Evolutionary conservation across 2,888 invertebrate genomes (phyloP), one percentile per base, ranked within the genome.

Genomic region (Lepidochrysops patricia): DNA sequence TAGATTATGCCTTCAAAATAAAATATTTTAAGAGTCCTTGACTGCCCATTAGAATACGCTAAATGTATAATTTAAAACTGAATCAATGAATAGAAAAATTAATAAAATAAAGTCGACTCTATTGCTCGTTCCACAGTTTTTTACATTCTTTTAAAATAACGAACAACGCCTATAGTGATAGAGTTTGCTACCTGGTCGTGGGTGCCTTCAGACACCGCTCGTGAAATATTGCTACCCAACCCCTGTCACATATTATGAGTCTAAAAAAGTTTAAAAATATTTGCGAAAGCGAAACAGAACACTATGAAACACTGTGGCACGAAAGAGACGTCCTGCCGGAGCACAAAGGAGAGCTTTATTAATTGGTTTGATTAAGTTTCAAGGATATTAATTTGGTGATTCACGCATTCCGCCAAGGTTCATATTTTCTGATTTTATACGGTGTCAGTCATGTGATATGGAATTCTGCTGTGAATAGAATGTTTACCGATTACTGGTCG

Each of bases 311-410:
- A 9, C 2, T 19, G 15, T 61, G 49, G 68, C 63, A 58, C 12
- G 66, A 82, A 68, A 65, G 69, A 68, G 77, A 79, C 37, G 58
- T 61, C 63, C 5, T 62, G 58, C 58, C 63, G 56, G 63, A 65
- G 67, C 64, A 72, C 69, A 70, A 73, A 79, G 82, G 78, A 72
- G 77, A 75, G 59, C 52, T 52, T 80, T 75, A 76, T 80, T 87
- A 89, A 89, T 89, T 86, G 86, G 80, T 75, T 80, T 82, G 87
- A 89, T 89, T 85, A 81, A 79, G 87, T 89, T 88, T 86, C 85
- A 86, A 89, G 88, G 83, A 84, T 87, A 86, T 87, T 88, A 89
- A 87, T 86, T 80, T 77, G 76, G 79, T 80, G 79, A 86, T 84
- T 86, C 86, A 84, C 80, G 79, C 79, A 68, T 75, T 78, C 75